Percentiles rank a stretch among this genome's conserved stretches.
Conservation (phyloP, 2,113 vertebrate genomes). For the Platysteira castanea region DNA sequence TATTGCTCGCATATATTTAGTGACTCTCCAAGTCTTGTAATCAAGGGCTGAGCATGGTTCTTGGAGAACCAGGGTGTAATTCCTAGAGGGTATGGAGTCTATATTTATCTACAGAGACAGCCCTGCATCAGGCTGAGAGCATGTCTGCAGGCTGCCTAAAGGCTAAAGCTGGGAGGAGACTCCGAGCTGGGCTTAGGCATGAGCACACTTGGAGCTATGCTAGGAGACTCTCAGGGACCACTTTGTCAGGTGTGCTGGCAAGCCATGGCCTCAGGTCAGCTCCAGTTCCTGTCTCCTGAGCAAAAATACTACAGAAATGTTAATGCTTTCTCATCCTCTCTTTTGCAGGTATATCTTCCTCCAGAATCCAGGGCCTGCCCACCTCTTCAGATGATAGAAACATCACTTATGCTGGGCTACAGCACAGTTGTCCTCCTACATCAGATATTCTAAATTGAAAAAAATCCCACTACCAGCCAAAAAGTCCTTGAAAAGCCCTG, state of each 20-base stretch:
- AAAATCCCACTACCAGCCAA: background rate
- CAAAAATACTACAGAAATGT: background rate
- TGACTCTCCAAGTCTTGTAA: background rate
- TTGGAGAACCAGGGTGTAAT: background rate
- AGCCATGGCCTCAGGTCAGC: background rate
- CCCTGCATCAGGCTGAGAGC: background rate
- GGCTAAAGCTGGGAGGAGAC: background rate
- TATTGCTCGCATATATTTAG: background rate
- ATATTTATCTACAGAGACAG: background rate
- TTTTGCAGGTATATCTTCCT: background rate
- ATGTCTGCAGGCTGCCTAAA: background rate
- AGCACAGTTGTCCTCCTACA: background rate
- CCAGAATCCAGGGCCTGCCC: background rate
- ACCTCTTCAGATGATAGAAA: background rate
- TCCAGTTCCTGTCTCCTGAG: background rate
- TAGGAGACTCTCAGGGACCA: background rate
- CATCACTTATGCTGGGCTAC: background rate
- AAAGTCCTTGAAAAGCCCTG: background rate
- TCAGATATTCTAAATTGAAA: background rate
- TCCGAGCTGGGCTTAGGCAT: background rate
- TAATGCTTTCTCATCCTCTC: background rate
- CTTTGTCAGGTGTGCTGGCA: background rate
- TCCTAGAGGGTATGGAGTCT: background rate
- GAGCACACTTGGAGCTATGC: background rate
- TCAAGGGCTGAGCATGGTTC: background rate